Conservation (phyloP, 2,113 vertebrate genomes). For the Bufo gargarizans region DNA sequence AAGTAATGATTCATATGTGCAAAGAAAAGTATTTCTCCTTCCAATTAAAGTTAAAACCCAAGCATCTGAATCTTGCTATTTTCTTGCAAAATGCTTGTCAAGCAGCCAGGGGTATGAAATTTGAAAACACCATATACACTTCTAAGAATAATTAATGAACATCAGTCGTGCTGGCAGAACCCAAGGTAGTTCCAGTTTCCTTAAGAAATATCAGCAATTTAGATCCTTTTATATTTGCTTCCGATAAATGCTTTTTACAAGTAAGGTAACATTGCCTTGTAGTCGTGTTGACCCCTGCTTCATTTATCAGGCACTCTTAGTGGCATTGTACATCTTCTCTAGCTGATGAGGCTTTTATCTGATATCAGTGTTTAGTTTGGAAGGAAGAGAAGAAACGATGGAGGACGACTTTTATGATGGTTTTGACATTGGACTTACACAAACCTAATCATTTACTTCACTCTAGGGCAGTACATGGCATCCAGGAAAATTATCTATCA, state of each 20-base stretch:
- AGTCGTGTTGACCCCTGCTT: background rate
- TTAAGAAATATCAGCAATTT: constrained; percentile 22
- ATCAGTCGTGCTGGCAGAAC: background rate
- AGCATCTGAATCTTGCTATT: constrained; percentile 3
- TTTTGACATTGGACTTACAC: background rate
- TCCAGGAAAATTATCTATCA: background rate
- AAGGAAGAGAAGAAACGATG: background rate
- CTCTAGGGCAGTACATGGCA: background rate
- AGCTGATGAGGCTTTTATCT: constrained; percentile 15
- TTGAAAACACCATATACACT: constrained; percentile 15
- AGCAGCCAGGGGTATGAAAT: constrained; percentile 6
- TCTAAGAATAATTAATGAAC: constrained; percentile 39
- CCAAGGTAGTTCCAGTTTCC: background rate
- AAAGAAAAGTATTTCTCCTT: constrained; percentile 21
- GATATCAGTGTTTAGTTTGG: constrained; percentile 1
- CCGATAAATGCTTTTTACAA: constrained; percentile 28
- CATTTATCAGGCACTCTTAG: constrained; percentile 35
- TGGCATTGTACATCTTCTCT: background rate
- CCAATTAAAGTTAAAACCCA: background rate
- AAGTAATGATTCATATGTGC: constrained; percentile 16
- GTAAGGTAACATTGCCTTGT: constrained; percentile 34
- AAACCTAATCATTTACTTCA: background rate
- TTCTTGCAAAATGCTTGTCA: constrained; percentile 25
- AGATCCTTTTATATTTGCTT: constrained; percentile 17
- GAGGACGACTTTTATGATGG: background rate